A percentile compares a stretch with the other conserved stretches of the same genome.
phyloP scores from a whole-genome alignment of 2,888 invertebrate genomes.

The Blera fallax region DNA sequence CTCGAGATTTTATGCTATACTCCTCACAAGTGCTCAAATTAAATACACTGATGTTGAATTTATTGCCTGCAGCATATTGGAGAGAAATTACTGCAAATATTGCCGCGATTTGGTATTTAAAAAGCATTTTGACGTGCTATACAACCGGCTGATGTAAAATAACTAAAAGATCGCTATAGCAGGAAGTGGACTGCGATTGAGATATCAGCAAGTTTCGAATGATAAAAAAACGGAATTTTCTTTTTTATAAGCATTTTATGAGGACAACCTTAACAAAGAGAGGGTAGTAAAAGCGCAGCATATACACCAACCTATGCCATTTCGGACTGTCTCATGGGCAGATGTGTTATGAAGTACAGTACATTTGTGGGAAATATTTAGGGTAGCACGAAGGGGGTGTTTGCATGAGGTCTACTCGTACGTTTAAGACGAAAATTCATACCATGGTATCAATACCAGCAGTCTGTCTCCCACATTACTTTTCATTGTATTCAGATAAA shows the following conservation, averaged over 20 bases:
- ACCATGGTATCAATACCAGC: too few species aligned
- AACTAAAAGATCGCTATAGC: neutral
- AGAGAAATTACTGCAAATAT: neutral
- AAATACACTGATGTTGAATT: conserved; percentile 78
- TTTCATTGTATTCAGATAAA: too few species aligned
- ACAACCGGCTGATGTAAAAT: neutral
- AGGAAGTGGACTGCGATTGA: neutral
- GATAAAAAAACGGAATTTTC: neutral
- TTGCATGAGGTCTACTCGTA: too few species aligned
- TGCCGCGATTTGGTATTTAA: neutral
- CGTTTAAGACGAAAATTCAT: too few species aligned
- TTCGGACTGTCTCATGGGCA: neutral
- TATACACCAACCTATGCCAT: neutral
- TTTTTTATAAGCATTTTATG: neutral
- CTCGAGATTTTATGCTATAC: conserved; percentile 82
- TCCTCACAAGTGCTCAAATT: conserved; percentile 83
- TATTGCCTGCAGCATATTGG: conserved; percentile 23
- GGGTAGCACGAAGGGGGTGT: too few species aligned
- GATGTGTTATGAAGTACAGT: neutral
- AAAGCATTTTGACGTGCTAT: conserved; percentile 18
- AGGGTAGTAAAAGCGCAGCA: neutral
- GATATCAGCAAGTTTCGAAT: neutral
- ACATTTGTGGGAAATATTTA: too few species aligned
- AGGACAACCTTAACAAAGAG: neutral
- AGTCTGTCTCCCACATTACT: too few species aligned